Base-by-base conservation (phyloP, 2,797 vertebrate species). In the Channa striata region DNA sequence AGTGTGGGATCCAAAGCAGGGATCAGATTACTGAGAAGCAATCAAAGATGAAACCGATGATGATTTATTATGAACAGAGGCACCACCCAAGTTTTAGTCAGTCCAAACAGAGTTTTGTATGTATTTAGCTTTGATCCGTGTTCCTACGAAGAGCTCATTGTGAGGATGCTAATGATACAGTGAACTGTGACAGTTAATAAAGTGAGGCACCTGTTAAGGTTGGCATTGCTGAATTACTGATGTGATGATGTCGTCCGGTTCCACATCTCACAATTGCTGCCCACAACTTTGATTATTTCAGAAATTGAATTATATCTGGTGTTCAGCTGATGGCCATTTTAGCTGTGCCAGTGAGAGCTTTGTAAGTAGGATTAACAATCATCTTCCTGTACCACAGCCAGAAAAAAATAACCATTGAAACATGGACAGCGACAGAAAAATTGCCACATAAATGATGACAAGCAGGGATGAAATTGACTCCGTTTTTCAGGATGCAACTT, bases 1-100 rank as follows among this genome's bases (percentile, higher is more conserved):
- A 63, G 40, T 66, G 17, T 49, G 48, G 68, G 70, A 72, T 77
- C 72, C 75, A 81, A 77, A 87, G 85, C 77, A 87, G 85, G 68
- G 75, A 79, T 88, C 65, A 56, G 66, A 58, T 83, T 67, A 71
- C 82, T 12, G 36, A 59, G 63, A 57, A 40, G 52, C 61, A 68
- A 75, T 77, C 77, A 79, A 70, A 53, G 54, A 72, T 51, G 52
- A 59, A 64, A 59, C 49, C 70, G 64, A 72, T 81, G 65, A 69
- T 57, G 54, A 68, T 79, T 54, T 54, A 62, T 68, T 42, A 58
- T 67, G 66, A 74, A 47, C n/a, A 42, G 47, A 70, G 54, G 71
- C 65, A n/a, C n/a, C 57, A 60, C 58, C 48, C 36, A 70, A 25
- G 49, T 40, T 60, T 66, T 17, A 47, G 14, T 66, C 71, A 76